A percentile compares a stretch with the other conserved stretches of the same genome.
phyloP scores from a whole-genome alignment of 2,888 invertebrate species.

The Himalopsyche kuldschensis region DNA sequence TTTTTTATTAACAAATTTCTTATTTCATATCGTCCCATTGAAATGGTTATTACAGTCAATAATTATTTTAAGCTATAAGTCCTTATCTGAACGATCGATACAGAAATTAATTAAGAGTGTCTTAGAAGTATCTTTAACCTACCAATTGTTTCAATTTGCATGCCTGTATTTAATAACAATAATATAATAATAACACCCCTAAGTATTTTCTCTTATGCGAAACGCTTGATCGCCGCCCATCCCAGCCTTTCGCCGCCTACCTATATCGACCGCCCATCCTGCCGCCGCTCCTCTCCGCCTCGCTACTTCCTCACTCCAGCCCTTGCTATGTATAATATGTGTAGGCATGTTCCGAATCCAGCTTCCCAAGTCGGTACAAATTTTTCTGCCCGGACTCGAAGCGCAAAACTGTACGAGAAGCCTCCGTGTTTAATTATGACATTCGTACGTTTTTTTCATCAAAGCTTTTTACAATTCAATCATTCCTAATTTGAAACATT shows the following conservation, averaged over 20 bases:
- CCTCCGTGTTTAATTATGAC: too few relatives aligned
- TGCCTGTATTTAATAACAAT: neutral
- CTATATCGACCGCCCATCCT: constrained; percentile 12
- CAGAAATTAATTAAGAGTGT: neutral
- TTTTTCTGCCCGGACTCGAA: neutral
- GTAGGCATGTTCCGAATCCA: constrained; percentile 13
- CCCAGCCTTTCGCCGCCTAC: neutral
- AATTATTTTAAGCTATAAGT: too few relatives aligned
- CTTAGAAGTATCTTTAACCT: neutral
- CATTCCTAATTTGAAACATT: too few relatives aligned
- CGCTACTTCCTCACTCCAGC: neutral
- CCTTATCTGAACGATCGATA: too few relatives aligned
- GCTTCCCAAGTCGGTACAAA: neutral
- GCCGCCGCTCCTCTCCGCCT: constrained; percentile 1
- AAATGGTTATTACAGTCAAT: too few relatives aligned
- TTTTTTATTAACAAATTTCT: too few relatives aligned
- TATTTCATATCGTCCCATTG: too few relatives aligned
- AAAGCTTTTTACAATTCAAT: too few relatives aligned
- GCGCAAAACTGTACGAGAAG: too few relatives aligned
- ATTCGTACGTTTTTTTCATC: too few relatives aligned
- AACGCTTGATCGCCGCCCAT: neutral
- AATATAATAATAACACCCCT: neutral
- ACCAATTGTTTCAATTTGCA: neutral
- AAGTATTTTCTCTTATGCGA: neutral
- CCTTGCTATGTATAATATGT: constrained; percentile 10